These are phyloP conservation scores for Apis dorsata DNA, from an alignment of 1,140 invertebrate species.

Conservation along the genomic window DNA sequence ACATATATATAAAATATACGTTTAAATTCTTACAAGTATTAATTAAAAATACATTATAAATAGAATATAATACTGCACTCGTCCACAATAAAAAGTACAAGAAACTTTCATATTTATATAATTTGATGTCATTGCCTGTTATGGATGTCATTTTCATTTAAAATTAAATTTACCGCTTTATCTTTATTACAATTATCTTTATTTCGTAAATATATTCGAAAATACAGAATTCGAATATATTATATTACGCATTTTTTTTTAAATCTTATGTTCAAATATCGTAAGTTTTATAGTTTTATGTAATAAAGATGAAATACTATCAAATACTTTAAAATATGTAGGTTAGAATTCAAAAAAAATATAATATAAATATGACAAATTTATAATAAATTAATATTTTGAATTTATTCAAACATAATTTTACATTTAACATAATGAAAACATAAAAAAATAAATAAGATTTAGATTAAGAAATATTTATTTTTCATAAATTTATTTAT, in stretches of 20 bases:
- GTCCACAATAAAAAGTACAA: slow-evolving; percentile 71
- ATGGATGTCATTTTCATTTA: slow-evolving; percentile 39
- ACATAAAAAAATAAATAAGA: neutral
- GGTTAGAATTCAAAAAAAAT: neutral
- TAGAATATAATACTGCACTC: slow-evolving; percentile 71
- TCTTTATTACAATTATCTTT: neutral
- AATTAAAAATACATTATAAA: slow-evolving; percentile 70
- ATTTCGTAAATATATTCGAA: neutral
- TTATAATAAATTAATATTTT: neutral
- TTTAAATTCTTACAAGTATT: slow-evolving; percentile 68
- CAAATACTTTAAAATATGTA: neutral
- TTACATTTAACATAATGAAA: neutral
- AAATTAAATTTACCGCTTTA: slow-evolving; percentile 60
- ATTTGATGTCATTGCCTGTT: slow-evolving; percentile 25
- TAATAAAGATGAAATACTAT: neutral
- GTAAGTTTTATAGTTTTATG: neutral
- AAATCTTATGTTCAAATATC: neutral
- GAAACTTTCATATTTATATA: slow-evolving; percentile 61
- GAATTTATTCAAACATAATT: neutral
- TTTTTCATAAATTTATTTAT: neutral
- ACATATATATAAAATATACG: slow-evolving; percentile 20
- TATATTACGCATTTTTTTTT: neutral
- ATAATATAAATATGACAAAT: neutral
- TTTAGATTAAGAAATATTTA: neutral
- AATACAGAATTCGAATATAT: neutral